Percentiles rank a stretch among this genome's conserved stretches.
Conservation (phyloP, 1,140 invertebrate genomes). For the Orchestia grillus region DNA sequence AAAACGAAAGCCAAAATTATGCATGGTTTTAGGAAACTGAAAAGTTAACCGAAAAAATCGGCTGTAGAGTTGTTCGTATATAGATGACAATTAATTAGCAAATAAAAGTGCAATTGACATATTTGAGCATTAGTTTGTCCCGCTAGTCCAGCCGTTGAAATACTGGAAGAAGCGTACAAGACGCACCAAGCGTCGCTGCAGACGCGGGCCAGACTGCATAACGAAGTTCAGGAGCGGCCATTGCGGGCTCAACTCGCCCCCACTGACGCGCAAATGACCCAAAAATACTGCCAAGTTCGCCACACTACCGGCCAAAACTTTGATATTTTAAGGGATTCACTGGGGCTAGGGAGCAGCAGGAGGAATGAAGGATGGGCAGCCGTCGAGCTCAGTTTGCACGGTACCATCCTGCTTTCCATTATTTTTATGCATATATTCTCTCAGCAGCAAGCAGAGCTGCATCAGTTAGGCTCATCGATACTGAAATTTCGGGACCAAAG, state of each 20-base stretch:
- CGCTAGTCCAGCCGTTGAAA: not conserved
- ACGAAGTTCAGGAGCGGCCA: not conserved
- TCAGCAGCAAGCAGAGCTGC: not conserved
- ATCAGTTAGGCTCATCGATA: not conserved
- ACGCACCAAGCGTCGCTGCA: not conserved
- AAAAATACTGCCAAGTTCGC: not conserved
- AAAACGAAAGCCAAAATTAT: no score
- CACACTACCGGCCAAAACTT: not conserved
- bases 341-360: not conserved
- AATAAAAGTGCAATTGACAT: no score
- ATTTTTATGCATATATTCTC: not conserved
- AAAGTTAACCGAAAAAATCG: no score
- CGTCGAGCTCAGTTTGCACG: not conserved
- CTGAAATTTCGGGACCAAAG: no score
- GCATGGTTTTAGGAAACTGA: no score
- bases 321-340: not conserved
- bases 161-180: not conserved
- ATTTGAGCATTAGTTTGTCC: no score
- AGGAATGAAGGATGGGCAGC: not conserved
- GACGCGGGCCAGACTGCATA: not conserved
- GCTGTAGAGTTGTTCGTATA: no score
- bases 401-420: not conserved
- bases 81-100: no score
- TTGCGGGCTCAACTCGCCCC: not conserved
- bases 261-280: conserved; percentile 31